A percentile compares a stretch with the other conserved stretches of the same genome.
phyloP scores from a whole-genome alignment of 2,113 vertebrate species.

The Heptranchias perlo region DNA sequence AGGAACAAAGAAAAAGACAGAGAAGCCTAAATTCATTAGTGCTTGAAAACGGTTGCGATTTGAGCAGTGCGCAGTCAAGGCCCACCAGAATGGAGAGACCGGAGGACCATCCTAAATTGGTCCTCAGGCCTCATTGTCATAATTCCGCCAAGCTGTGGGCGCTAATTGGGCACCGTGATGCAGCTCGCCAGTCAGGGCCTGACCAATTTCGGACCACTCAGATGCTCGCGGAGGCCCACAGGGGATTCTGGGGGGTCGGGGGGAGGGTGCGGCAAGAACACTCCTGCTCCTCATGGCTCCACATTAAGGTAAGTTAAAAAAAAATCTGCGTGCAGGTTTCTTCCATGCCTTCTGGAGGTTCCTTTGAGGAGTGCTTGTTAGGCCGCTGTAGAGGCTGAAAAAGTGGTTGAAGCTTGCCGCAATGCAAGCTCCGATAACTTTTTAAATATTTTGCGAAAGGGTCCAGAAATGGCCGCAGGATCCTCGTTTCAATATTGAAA shows the following conservation, averaged over 20 bases:
- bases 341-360: neutral
- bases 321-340: neutral
- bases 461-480: neutral
- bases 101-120: no score
- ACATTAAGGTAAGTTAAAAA: neutral
- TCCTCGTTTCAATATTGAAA: neutral
- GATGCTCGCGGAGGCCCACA: neutral
- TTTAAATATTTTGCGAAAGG: neutral
- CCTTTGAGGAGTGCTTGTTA: neutral
- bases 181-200: neutral
- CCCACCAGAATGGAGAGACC: no score
- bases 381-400: neutral
- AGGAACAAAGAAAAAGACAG: no score
- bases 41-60: no score
- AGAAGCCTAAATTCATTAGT: no score
- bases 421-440: neutral
- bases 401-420: neutral
- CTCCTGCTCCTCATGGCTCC: neutral
- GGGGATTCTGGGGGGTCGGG: neutral
- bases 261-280: neutral
- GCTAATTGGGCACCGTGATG: neutral
- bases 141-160: neutral
- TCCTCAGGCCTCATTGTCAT: neutral
- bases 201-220: neutral
- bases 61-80: no score